These are phyloP conservation scores for Leptinotarsa defecta DNA, from an alignment of 1,140 invertebrate species.

Conservation along the genomic window DNA sequence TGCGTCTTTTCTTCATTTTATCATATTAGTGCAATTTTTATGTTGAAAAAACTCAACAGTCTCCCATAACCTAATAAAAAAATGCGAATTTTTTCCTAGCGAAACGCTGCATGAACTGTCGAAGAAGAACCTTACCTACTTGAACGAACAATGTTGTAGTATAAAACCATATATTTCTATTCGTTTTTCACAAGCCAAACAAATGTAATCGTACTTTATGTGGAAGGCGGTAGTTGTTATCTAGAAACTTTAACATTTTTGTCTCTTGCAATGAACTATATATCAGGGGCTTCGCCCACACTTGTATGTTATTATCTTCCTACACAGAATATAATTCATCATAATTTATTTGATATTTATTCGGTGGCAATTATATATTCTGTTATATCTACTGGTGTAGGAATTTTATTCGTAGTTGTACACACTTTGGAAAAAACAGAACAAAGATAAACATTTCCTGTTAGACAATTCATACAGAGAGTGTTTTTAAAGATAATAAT, in stretches of 20 bases:
- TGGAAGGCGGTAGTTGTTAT: background rate
- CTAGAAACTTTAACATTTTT: background rate
- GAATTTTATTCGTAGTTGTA: background rate
- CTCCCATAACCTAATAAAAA: too few relatives aligned
- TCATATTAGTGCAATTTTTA: too few relatives aligned
- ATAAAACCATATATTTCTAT: background rate
- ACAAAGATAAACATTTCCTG: too few relatives aligned
- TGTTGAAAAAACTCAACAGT: too few relatives aligned
- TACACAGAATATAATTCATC: background rate
- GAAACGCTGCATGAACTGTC: too few relatives aligned
- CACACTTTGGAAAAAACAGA: background rate
- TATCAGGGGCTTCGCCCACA: background rate
- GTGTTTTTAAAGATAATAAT: background rate
- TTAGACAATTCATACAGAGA: background rate
- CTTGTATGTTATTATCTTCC: background rate
- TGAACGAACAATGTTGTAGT: background rate
- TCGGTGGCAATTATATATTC: background rate
- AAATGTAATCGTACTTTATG: background rate
- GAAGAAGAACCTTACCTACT: background rate
- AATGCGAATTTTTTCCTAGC: too few relatives aligned
- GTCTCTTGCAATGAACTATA: background rate
- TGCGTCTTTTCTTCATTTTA: too few relatives aligned
- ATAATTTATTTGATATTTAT: constrained; percentile 4
- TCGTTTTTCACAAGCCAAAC: background rate
- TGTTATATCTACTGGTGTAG: background rate